phyloP scores from a whole-genome alignment of 2,113 vertebrate genomes.

The Neodon shergylaensis region DNA sequence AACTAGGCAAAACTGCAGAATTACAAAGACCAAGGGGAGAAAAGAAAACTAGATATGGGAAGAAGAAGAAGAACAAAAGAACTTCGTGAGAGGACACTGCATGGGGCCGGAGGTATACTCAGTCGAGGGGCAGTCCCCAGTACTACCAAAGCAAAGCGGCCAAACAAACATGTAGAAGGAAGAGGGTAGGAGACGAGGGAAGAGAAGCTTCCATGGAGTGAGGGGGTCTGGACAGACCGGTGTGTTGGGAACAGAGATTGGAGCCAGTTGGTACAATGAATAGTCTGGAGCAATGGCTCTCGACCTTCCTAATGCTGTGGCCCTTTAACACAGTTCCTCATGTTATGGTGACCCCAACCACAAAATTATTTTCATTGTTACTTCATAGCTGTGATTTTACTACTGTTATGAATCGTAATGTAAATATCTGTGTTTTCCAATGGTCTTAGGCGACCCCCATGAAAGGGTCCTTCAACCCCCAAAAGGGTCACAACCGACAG shows the following conservation, averaged over 20 bases:
- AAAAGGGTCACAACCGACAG: too few species aligned
- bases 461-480: background rate
- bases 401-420: background rate
- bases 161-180: background rate
- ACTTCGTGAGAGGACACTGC: background rate
- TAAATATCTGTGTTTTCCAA: background rate
- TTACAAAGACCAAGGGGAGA: background rate
- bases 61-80: background rate
- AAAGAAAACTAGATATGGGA: background rate
- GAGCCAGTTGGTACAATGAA: background rate
- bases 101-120: background rate
- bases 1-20: background rate
- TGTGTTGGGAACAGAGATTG: background rate
- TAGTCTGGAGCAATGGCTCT: background rate
- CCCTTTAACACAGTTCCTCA: too few species aligned
- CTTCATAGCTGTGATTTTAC: background rate
- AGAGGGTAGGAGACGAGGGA: background rate
- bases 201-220: rapidly evolving
- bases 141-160: background rate
- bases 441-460: background rate
- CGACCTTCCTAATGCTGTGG: background rate
- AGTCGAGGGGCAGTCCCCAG: background rate
- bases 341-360: background rate
- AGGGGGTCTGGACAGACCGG: background rate
- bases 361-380: background rate